phyloP scores from a whole-genome alignment of 2,113 vertebrate species.

The Alces alces region DNA sequence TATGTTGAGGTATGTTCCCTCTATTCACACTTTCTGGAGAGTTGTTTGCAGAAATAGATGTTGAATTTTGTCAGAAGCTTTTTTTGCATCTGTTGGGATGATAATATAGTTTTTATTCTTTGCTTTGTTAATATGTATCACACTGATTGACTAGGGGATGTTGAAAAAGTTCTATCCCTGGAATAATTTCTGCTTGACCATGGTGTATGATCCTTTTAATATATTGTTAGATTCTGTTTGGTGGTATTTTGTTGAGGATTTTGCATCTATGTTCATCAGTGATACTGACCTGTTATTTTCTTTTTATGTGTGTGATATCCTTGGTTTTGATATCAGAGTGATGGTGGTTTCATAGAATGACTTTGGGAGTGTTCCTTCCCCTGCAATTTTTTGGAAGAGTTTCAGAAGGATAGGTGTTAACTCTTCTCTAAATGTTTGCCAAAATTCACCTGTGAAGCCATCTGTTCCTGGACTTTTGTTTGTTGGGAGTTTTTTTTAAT shows the following conservation, averaged over 20 bases:
- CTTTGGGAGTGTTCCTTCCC: neutral
- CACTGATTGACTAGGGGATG: neutral
- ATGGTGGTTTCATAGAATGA: neutral
- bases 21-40: neutral
- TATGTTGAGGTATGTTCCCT: neutral
- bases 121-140: neutral
- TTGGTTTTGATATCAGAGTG: neutral
- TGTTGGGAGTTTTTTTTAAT: neutral
- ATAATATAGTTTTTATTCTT: neutral
- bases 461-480: neutral
- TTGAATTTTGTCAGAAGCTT: neutral
- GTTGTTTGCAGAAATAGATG: neutral
- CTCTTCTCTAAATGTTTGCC: neutral
- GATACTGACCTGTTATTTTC: neutral
- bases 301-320: neutral
- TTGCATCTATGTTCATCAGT: neutral
- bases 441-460: neutral
- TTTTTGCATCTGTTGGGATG: neutral
- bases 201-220: neutral
- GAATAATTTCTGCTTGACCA: neutral
- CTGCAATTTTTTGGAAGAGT: neutral
- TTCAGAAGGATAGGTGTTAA: neutral
- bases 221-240: neutral
- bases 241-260: neutral
- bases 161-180: neutral